Evolutionary conservation across 2,888 invertebrate species (phyloP), one percentile per base, ranked within the genome.

Genomic region (Lutraria lutraria): DNA sequence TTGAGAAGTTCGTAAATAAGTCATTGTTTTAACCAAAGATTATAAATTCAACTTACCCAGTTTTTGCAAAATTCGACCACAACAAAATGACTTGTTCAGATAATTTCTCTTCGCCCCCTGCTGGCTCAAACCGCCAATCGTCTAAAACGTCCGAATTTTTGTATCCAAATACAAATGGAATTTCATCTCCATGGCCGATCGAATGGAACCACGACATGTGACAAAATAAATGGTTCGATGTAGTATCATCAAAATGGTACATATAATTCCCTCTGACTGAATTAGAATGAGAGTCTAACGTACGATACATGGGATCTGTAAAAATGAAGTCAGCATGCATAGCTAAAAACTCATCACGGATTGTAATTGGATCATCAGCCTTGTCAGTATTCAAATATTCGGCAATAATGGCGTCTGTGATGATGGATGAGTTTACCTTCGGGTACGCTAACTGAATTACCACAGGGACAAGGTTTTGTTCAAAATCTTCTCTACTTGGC

Each of bases 21-120:
- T 43, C 2, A 2, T 4, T 4, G 43, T 43, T 43, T 43, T 2
- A 43, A 43, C 43, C 2, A 43, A 43, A 2, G 6, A 60, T 60
- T 21, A 19, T 60, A 15, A 8, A 21, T 21, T 21, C 21, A 60
- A 60, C 90, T 53, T 84, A 91, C 90, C 90, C 89, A 4, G 90
- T 81, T 83, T 91, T 89, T 10, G 91, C 91, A 86, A 91, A 95
- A 15, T 97, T 90, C 10, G 96, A 95, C 97, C 97, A 97, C 53
- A 96, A 96, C 86, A 97, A 94, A 85, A 97, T 97, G 8, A 97
- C 96, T 83, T 97, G 97, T 94, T 97, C 97, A 94, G 97, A 97
- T n/a, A 97, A 94, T n/a, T 56, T 34, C 12, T 21, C 76, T 25
- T 87, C 83, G 82, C 80, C 79, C n/a, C 52, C 60, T 3, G 53